These are phyloP conservation scores for Nyctereutes procyonoides DNA, from an alignment of 2,113 vertebrate species.

Conservation along the genomic window DNA sequence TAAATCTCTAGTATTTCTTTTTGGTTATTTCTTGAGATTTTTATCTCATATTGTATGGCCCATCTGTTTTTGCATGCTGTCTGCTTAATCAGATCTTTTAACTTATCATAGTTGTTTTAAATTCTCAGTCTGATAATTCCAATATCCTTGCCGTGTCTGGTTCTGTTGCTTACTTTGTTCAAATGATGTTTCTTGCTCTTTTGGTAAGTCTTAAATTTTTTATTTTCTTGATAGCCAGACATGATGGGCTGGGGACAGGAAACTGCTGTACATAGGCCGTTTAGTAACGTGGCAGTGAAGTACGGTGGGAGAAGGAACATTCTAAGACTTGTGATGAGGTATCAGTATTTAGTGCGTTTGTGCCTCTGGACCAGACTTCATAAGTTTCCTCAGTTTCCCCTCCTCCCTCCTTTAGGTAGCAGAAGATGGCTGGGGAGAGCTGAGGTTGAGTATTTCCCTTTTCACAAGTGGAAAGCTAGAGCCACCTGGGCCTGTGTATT, in stretches of 20 bases:
- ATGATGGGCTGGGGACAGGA: not conserved
- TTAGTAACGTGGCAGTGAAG: not conserved
- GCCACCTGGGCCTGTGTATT: not conserved
- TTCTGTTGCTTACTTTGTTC: not conserved
- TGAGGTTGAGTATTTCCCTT: not conserved
- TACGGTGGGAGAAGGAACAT: not conserved
- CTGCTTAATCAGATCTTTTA: not conserved
- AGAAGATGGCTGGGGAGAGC: not conserved
- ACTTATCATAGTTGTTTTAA: not conserved
- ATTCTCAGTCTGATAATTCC: not conserved
- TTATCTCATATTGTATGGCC: not conserved
- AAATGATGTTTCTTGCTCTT: not conserved
- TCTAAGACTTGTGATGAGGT: not conserved
- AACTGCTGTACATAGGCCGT: not conserved
- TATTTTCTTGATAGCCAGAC: not conserved
- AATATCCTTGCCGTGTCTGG: not conserved
- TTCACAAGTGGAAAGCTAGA: not conserved
- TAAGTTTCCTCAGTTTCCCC: not conserved
- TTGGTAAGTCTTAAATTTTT: not conserved
- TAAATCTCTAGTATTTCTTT: not conserved
- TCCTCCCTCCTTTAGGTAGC: not conserved
- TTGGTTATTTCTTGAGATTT: not conserved
- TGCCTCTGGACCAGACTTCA: not conserved
- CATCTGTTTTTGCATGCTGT: not conserved
- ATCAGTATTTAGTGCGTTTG: not conserved